phyloP scores from a whole-genome alignment of 2,888 invertebrate species.

The Parasteatoda lunata region DNA sequence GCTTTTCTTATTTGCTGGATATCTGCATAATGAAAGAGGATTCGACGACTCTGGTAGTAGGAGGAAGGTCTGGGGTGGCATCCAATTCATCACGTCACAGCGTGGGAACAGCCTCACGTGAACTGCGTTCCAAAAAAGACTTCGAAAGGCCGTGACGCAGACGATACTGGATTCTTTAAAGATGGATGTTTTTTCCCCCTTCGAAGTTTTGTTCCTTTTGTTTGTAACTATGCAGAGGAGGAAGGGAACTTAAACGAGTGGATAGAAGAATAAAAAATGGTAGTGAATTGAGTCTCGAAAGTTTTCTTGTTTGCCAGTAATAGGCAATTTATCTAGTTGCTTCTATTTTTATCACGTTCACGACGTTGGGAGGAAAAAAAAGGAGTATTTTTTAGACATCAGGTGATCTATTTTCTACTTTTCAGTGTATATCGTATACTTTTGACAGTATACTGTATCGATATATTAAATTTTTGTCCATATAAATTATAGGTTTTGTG shows the following conservation, averaged over 20 bases:
- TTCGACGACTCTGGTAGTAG: not conserved
- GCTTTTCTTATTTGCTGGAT: conserved; percentile 25
- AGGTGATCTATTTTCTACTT: conserved; percentile 32
- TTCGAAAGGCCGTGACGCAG: conserved; percentile 33
- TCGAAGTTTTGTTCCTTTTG: conserved; percentile 42
- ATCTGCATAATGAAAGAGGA: conserved; percentile 58
- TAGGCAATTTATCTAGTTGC: conserved; percentile 54
- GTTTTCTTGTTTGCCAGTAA: conserved; percentile 54
- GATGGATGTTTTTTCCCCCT: conserved; percentile 17
- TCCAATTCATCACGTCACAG: conserved; percentile 49
- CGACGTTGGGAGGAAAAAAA: conserved; percentile 38
- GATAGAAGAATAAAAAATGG: conserved; percentile 42
- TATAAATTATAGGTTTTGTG: too few relatives aligned
- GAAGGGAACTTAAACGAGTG: conserved; percentile 24
- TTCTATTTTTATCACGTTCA: conserved; percentile 52
- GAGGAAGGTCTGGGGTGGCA: not conserved
- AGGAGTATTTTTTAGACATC: conserved; percentile 7
- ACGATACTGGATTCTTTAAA: conserved; percentile 41
- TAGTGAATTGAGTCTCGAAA: conserved; percentile 39
- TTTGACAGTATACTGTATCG: too few relatives aligned
- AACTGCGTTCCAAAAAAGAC: conserved; percentile 13
- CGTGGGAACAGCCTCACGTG: conserved; percentile 58
- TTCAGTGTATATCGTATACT: too few relatives aligned
- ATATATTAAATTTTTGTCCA: too few relatives aligned
- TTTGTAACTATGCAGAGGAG: conserved; percentile 22